These are phyloP conservation scores for Acanthosepion esculentum DNA, from an alignment of 2,888 invertebrate species.

Conservation along the genomic window DNA sequence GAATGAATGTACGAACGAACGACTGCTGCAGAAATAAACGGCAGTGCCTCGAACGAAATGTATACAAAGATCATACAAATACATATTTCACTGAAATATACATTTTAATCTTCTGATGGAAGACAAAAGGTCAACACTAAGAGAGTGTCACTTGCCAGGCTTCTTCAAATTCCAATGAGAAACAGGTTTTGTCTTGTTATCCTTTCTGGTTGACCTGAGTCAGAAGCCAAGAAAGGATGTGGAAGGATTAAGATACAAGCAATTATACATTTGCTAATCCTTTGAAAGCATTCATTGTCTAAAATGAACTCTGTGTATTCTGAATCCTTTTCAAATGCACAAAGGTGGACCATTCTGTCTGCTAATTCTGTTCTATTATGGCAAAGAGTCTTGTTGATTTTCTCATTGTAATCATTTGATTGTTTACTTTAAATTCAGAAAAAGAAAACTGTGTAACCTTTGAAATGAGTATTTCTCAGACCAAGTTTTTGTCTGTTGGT, in stretches of 20 bases:
- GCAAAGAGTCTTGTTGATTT: not conserved
- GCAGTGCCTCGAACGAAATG: too few species aligned
- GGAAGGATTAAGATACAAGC: not conserved
- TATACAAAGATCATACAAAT: not conserved
- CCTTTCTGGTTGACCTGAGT: not conserved
- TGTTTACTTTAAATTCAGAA: not conserved
- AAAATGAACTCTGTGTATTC: not conserved
- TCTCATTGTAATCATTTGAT: not conserved
- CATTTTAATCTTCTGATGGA: not conserved
- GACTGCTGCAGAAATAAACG: too few species aligned
- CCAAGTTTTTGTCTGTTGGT: too few species aligned
- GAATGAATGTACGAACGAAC: too few species aligned
- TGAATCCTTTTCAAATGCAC: not conserved
- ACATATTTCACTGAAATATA: not conserved
- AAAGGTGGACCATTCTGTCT: not conserved
- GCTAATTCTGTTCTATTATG: not conserved
- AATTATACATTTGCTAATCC: not conserved
- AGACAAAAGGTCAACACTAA: not conserved
- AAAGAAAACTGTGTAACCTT: not conserved
- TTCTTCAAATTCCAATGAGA: not conserved
- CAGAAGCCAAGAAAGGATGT: not conserved
- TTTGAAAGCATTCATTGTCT: slow-evolving; percentile 6
- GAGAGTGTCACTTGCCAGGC: not conserved
- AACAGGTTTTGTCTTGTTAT: not conserved
- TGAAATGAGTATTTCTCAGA: too few species aligned